Conservation (phyloP, 2,797 vertebrate genomes). For the Darevskia mixta region DNA sequence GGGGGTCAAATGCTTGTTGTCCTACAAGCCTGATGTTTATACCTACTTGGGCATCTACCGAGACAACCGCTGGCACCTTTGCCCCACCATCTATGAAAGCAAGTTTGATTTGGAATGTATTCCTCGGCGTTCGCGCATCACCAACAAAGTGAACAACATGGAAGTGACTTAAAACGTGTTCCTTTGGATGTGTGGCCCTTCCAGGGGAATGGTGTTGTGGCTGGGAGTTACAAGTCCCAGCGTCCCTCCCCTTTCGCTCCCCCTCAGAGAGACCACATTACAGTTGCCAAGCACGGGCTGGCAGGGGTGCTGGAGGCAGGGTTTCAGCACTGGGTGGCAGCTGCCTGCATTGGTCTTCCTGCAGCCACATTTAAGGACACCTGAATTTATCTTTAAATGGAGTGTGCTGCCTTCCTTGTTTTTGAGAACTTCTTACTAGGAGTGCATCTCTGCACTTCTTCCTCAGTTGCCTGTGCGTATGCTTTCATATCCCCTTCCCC, state of each 20-base stretch:
- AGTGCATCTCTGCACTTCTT: background rate
- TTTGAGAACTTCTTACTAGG: background rate
- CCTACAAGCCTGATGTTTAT: slow-evolving; percentile 93
- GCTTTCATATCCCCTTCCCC: background rate
- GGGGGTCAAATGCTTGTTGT: slow-evolving; percentile 87
- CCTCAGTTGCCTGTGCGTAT: background rate
- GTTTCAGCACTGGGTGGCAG: background rate
- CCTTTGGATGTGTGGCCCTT: background rate
- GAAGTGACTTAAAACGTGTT: slow-evolving; percentile 81
- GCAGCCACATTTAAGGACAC: background rate
- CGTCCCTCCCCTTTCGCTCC: background rate
- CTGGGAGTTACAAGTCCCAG: background rate
- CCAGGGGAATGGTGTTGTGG: too few relatives aligned
- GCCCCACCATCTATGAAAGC: slow-evolving; percentile 93
- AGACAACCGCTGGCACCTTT: slow-evolving; percentile 91
- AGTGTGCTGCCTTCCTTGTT: background rate
- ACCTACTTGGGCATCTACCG: slow-evolving; percentile 91
- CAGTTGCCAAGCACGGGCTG: background rate
- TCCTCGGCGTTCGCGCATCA: slow-evolving; percentile 87
- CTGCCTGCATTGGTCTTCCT: background rate
- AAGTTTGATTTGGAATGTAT: slow-evolving; percentile 89
- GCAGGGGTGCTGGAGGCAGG: too few relatives aligned
- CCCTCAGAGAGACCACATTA: background rate
- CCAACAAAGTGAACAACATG: slow-evolving; percentile 86
- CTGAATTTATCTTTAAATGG: background rate